A percentile compares a stretch with the other conserved stretches of the same genome.
phyloP scores from a whole-genome alignment of 92 coral and sea anemone species.

The Phenganax marumi region DNA sequence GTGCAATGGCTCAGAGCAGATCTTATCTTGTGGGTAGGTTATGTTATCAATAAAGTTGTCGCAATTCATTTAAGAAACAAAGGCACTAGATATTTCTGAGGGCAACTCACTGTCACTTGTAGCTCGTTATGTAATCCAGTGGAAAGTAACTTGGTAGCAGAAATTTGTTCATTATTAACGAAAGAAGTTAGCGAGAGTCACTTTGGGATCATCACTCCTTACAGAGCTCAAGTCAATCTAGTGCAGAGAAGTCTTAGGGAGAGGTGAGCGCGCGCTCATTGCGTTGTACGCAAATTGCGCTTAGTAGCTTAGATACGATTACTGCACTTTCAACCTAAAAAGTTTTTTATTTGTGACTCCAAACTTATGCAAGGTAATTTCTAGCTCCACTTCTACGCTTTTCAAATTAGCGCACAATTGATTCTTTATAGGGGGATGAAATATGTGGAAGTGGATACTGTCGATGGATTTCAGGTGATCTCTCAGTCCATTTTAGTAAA shows the following conservation, averaged over 20 bases:
- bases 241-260: conserved; percentile 48
- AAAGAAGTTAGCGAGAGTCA: conserved; percentile 40
- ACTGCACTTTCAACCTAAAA: too few species aligned
- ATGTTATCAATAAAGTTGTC: neutral
- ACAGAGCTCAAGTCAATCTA: conserved; percentile 65
- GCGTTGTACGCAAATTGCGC: neutral
- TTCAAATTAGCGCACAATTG: too few species aligned
- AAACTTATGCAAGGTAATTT: too few species aligned
- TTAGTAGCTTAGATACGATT: neutral
- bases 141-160: conserved; percentile 55
- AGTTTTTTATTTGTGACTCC: too few species aligned
- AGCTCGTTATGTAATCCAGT: conserved; percentile 64
- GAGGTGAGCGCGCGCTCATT: conserved; percentile 35
- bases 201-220: conserved; percentile 89
- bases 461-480: conserved; percentile 87
- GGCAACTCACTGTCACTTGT: neutral
- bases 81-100: neutral
- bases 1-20: conserved; percentile 55
- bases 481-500: too few species aligned
- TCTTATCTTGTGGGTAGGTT: conserved; percentile 67
- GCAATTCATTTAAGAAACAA: neutral
- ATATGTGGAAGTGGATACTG: conserved; percentile 84
- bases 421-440: conserved; percentile 23
- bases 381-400: too few species aligned
- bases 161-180: conserved; percentile 47